These are phyloP conservation scores for Drosophila littoralis DNA, from an alignment of 1,140 invertebrate genomes.

Conservation along the genomic window DNA sequence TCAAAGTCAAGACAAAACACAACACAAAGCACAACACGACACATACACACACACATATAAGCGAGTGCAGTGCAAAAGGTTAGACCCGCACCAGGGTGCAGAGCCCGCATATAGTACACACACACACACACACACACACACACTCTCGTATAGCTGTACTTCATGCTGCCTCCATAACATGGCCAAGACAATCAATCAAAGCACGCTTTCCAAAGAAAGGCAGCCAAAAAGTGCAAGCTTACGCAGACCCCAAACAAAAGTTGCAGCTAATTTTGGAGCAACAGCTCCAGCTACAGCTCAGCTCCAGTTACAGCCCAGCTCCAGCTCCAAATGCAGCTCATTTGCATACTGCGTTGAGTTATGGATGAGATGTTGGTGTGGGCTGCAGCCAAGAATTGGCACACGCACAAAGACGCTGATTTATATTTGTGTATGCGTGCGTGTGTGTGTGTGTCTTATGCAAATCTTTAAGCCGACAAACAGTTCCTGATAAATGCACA, in stretches of 20 bases:
- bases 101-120: slow-evolving; percentile 39
- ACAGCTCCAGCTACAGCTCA: slow-evolving; percentile 1
- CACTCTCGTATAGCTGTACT: slow-evolving; percentile 35
- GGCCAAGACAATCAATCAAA: slow-evolving; percentile 72
- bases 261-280: slow-evolving; percentile 34
- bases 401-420: slow-evolving; percentile 69
- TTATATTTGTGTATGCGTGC: slow-evolving; percentile 20
- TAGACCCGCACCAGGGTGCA: slow-evolving; percentile 63
- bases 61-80: slow-evolving; percentile 67
- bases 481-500: slow-evolving; percentile 71
- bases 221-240: slow-evolving; percentile 41
- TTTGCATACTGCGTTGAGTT: slow-evolving; percentile 49
- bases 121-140: slow-evolving; percentile 3
- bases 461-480: slow-evolving; percentile 68
- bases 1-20: slow-evolving; percentile 32
- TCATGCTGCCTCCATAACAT: slow-evolving; percentile 20
- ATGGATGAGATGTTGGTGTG: slow-evolving; percentile 48
- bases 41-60: slow-evolving; percentile 7
- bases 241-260: slow-evolving; percentile 24
- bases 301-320: not conserved
- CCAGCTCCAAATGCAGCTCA: slow-evolving; percentile 46
- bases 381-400: slow-evolving; percentile 60
- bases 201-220: slow-evolving; percentile 76
- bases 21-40: slow-evolving; percentile 7
- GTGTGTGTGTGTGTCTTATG: slow-evolving; percentile 50